phyloP scores from a whole-genome alignment of 1,140 invertebrate genomes.

The Vanessa atalanta region DNA sequence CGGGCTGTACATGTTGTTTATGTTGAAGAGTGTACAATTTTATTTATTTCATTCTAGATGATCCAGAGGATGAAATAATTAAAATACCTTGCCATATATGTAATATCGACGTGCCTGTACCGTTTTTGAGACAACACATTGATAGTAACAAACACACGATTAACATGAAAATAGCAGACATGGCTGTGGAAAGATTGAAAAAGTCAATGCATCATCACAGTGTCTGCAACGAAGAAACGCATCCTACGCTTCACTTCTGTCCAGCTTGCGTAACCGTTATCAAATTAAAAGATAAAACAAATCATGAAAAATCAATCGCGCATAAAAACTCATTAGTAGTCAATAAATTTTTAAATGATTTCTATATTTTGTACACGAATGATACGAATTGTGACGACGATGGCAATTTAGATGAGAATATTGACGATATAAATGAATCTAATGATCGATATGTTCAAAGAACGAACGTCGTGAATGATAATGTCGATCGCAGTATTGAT shows the following conservation, averaged over 20 bases:
- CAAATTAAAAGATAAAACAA: conserved; percentile 15
- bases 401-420: not conserved
- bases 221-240: not conserved
- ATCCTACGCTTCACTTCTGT: conserved; percentile 32
- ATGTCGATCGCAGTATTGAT: too few relatives aligned
- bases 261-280: conserved; percentile 27
- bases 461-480: too few relatives aligned
- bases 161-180: conserved; percentile 34
- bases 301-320: conserved; percentile 20
- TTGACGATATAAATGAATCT: not conserved
- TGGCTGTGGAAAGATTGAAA: conserved; percentile 35
- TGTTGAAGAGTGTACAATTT: too few relatives aligned
- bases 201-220: conserved; percentile 10
- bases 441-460: too few relatives aligned
- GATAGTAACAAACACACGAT: conserved; percentile 40
- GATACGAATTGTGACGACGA: not conserved
- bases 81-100: conserved; percentile 38
- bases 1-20: too few relatives aligned
- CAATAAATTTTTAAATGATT: conserved; percentile 30
- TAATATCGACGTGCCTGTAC: conserved; percentile 37
- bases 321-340: conserved; percentile 30
- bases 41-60: conserved; percentile 28
- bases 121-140: conserved; percentile 32
- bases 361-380: conserved; percentile 25
- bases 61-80: not conserved